A percentile compares a stretch with the other conserved stretches of the same genome.
Evolutionary conservation across 2,888 invertebrate genomes (phyloP).

Genomic region (Eupeodes luniger): DNA sequence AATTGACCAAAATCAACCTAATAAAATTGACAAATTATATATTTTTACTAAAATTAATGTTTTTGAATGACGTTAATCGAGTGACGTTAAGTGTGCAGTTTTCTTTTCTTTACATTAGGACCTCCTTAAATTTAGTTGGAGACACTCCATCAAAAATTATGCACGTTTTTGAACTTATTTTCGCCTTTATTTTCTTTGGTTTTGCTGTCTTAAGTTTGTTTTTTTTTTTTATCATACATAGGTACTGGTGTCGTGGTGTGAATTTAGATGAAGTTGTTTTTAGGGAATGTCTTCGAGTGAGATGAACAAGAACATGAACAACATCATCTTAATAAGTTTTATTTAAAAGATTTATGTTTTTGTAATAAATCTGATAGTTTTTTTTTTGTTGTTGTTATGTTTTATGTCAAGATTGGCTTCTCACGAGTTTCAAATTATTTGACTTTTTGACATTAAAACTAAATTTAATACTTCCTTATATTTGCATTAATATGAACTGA

Average conservation of each 20-base stretch:
- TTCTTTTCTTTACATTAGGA: not conserved
- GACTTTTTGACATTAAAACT: not conserved
- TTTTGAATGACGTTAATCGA: not conserved
- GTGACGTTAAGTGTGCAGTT: not conserved
- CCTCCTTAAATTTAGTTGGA: slow-evolving; percentile 49
- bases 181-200: slow-evolving; percentile 2
- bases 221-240: not conserved
- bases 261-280: slow-evolving; percentile 25
- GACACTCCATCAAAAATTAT: slow-evolving; percentile 52
- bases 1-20: no score
- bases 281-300: no score
- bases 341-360: not conserved
- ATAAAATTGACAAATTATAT: no score
- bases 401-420: not conserved
- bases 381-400: not conserved
- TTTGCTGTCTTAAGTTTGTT: not conserved
- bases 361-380: not conserved
- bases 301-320: slow-evolving; percentile 1
- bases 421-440: slow-evolving; percentile 13
- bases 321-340: slow-evolving; percentile 9
- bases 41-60: not conserved
- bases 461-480: not conserved
- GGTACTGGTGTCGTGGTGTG: not conserved
- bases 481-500: not conserved
- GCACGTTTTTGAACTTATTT: slow-evolving; percentile 60